Evolutionary conservation across 2,113 vertebrate species (phyloP).

Genomic region (Peromyscus leucopus): DNA sequence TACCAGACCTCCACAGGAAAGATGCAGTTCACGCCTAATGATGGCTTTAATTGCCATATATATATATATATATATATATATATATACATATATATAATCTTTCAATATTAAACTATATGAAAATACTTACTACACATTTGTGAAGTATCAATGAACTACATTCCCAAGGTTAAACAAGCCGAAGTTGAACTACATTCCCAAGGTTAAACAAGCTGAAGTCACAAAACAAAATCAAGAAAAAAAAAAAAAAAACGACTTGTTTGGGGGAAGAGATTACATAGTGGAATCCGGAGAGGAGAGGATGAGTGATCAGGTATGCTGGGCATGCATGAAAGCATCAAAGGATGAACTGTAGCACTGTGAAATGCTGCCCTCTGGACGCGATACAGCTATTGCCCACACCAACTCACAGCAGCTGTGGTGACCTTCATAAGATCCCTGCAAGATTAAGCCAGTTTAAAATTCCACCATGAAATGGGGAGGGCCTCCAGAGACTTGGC

Average conservation of each 20-base stretch:
- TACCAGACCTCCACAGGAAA: slow-evolving; percentile 91
- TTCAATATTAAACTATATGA: slow-evolving; percentile 79
- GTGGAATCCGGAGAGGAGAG: no score
- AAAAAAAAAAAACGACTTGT: background rate
- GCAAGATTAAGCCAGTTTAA: background rate
- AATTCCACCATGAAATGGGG: no score
- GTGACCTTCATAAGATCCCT: no score
- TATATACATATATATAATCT: slow-evolving; percentile 48
- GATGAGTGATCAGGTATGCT: no score
- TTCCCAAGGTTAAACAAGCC: background rate
- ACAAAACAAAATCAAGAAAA: background rate
- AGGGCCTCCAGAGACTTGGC: no score
- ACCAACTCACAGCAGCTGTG: background rate
- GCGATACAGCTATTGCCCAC: no score
- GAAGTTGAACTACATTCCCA: slow-evolving; percentile 64
- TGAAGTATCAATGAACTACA: slow-evolving; percentile 82
- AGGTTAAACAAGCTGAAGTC: background rate
- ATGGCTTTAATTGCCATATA: slow-evolving; percentile 89
- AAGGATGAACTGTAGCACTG: background rate
- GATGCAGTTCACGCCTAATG: slow-evolving; percentile 89
- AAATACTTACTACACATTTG: slow-evolving; percentile 48
- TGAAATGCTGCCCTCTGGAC: background rate
- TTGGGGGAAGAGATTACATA: no score
- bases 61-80: slow-evolving; percentile 75
- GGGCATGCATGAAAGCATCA: no score